Conservation (phyloP, 2,888 invertebrate species). For the Mythimna loreyi region DNA sequence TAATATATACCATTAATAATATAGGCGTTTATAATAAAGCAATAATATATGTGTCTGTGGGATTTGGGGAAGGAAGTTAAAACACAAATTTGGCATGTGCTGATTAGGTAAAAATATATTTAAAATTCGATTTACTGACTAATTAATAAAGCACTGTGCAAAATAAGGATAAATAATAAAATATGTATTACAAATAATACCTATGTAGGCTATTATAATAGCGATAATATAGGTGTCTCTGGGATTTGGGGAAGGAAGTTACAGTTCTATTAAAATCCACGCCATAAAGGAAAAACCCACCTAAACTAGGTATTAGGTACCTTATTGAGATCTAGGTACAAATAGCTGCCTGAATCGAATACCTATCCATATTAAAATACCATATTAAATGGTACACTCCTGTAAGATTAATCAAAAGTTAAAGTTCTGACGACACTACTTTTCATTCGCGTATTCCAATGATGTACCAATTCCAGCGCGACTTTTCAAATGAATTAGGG, state of each 20-base stretch:
- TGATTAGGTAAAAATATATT: slow-evolving; percentile 24
- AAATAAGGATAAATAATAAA: slow-evolving; percentile 15
- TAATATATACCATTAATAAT: too few relatives aligned
- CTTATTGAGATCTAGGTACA: too few relatives aligned
- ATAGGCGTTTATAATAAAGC: too few relatives aligned
- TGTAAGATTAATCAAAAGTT: not conserved
- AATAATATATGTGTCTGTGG: too few relatives aligned
- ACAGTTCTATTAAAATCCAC: not conserved
- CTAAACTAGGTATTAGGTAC: too few relatives aligned
- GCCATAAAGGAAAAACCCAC: slow-evolving; percentile 9
- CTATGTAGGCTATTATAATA: not conserved
- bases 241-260: slow-evolving; percentile 37
- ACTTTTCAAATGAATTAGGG: too few relatives aligned
- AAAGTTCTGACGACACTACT: not conserved
- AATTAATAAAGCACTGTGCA: not conserved
- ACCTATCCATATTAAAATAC: not conserved
- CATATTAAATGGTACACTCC: not conserved
- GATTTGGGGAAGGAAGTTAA: too few relatives aligned
- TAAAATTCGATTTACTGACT: not conserved
- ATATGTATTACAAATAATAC: not conserved
- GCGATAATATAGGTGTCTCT: not conserved
- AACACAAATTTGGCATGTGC: slow-evolving; percentile 21
- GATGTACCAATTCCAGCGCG: not conserved
- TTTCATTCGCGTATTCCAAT: not conserved
- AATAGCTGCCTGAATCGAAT: too few relatives aligned